These are phyloP conservation scores for Eulimnadia texana DNA, from an alignment of 1,140 invertebrate genomes.

Conservation along the genomic window DNA sequence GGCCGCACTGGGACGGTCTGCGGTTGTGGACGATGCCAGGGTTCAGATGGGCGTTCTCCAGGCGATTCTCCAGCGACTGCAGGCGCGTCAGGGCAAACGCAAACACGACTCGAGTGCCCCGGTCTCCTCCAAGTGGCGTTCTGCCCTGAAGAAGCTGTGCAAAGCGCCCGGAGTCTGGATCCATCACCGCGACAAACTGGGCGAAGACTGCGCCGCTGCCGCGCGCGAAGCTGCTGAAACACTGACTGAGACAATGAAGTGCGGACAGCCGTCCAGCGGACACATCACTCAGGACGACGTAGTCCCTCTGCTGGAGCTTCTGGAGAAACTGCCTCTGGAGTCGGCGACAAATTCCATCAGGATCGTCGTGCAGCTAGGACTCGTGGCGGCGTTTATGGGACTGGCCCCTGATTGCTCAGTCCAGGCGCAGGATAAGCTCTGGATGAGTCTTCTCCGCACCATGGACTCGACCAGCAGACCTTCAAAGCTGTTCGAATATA, in stretches of 20 bases:
- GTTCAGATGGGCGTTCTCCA: constrained; percentile 3
- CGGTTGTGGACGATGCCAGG: neutral
- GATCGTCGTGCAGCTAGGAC: neutral
- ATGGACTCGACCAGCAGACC: neutral
- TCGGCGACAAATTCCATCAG: neutral
- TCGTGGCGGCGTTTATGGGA: neutral
- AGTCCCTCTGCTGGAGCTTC: neutral
- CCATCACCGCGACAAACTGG: neutral
- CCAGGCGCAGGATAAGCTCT: neutral
- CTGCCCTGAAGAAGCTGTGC: neutral
- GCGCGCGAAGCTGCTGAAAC: neutral
- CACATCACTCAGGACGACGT: neutral
- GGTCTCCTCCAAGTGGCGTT: neutral
- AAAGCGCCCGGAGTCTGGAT: neutral
- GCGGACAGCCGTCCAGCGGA: neutral
- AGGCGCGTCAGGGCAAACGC: neutral
- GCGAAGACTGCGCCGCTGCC: neutral
- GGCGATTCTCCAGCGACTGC: neutral
- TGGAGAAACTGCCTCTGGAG: constrained; percentile 1
- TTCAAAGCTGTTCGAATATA: constrained; percentile 1
- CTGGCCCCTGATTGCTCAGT: neutral
- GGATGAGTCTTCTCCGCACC: neutral
- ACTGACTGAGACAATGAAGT: neutral
- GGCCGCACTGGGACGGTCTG: neutral
- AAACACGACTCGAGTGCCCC: neutral